Conservation (phyloP, 2,888 invertebrate genomes). For the Elysia crispata region DNA sequence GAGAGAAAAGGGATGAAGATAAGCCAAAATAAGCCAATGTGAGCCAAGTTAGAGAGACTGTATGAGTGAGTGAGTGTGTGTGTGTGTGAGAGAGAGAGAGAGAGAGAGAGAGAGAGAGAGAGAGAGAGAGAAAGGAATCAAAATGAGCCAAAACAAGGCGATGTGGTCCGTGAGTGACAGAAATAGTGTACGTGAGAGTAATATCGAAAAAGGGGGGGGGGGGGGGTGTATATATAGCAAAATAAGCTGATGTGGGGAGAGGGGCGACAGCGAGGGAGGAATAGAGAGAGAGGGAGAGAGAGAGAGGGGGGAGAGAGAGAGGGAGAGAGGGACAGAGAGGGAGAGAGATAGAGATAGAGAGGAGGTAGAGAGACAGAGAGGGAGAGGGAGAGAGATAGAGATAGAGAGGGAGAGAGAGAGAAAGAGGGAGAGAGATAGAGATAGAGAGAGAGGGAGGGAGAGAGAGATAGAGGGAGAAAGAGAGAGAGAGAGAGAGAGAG, state of each 20-base stretch:
- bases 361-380: constrained; percentile 32
- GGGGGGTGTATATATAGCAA: constrained; percentile 15
- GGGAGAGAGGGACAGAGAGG: too few species aligned
- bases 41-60: too few species aligned
- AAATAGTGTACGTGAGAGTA: too few species aligned
- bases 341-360: constrained; percentile 21
- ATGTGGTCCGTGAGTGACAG: too few species aligned
- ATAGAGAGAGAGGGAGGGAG: constrained; percentile 15
- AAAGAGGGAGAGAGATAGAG: constrained; percentile 1
- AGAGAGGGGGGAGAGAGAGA: too few species aligned
- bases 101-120: too few species aligned
- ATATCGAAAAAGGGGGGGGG: constrained; percentile 17
- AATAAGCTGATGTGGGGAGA: too few species aligned
- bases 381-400: constrained; percentile 23
- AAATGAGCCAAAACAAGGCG: too few species aligned
- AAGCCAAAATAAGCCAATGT: neutral
- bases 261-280: constrained; percentile 25
- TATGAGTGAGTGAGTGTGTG: too few species aligned
- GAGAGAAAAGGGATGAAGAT: constrained; percentile 11
- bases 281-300: constrained; percentile 9
- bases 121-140: too few species aligned
- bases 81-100: too few species aligned
- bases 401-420: constrained; percentile 14
- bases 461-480: constrained; percentile 5
- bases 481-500: constrained; percentile 15